Evolutionary conservation across 2,113 vertebrate species (phyloP), one percentile per base, ranked within the genome.

Genomic region (Macrotus californicus): DNA sequence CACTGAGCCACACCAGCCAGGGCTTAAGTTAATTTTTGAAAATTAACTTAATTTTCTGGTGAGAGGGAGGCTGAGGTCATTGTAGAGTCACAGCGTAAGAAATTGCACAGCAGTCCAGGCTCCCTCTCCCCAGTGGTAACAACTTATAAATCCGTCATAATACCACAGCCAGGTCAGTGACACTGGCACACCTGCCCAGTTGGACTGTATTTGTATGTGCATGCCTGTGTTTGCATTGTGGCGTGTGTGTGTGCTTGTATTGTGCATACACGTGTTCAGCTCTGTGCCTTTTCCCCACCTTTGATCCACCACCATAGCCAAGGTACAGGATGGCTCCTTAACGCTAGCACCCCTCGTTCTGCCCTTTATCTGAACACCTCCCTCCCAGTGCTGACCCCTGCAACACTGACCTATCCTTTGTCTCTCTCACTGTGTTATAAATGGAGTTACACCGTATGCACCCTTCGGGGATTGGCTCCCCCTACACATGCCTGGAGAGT

Each of bases 331-430:
- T 9, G 2, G 34, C 29, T 46, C 21, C 64, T 18, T 9, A 6
- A 41, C 15, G 1, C 22, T 0, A 2, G 16, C 29, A 36, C 29
- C 48, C 69, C 21, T 50, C 7, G 0, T 22, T 10, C 59, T 36
- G 12, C n/a, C 15, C 69, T 36, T 29, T 3, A 46, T 41, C 83
- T 3, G 1, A 36, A 12, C 0, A 16, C 75, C 18, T 48, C 34
- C 31, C 14, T 72, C 24, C 31, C 41, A 4, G 24, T 21, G 54
- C 41, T 34, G 18, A 16, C 22, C 69, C 56, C 39, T 31, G 41
- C 39, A 41, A 5, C 6, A 5, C 67, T 31, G 10, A 2, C 69
- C n/a, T 36, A 6, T 1, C 41, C 56, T 88, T 64, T 34, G 5
- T 15, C 50, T 52, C 6, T 12, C 1, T 50, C 69, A n/a, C 59